Percentiles rank a stretch among this genome's conserved stretches.
Conservation (phyloP, 2,797 vertebrate species). For the Anabas testudineus region DNA sequence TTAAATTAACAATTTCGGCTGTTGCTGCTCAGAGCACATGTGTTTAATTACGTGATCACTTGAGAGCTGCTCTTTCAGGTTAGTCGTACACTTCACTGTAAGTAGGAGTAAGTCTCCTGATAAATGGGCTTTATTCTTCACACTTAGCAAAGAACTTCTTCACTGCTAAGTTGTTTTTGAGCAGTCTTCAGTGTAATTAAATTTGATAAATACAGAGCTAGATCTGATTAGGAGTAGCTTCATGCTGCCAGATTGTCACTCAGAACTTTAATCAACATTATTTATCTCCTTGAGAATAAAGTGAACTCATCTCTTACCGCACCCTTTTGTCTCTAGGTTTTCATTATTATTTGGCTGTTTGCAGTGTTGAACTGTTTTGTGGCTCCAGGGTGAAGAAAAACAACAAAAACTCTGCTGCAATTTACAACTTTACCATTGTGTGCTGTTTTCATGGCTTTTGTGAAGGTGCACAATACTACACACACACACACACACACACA, state of each 20-base stretch:
- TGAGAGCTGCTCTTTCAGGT: not conserved
- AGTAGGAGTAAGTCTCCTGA: not conserved
- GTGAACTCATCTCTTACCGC: not conserved
- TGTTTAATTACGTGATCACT: not conserved
- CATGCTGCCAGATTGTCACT: not conserved
- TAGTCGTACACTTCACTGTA: not conserved
- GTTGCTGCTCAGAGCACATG: not conserved
- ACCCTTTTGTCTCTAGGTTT: not conserved
- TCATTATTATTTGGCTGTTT: not conserved
- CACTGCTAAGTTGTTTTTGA: too few species aligned
- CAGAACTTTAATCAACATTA: not conserved
- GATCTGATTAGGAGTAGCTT: not conserved
- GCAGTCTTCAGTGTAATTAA: too few species aligned
- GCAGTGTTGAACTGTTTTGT: not conserved
- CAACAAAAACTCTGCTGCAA: not conserved
- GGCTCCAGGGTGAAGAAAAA: constrained; percentile 13
- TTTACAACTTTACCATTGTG: constrained; percentile 31
- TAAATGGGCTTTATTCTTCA: not conserved
- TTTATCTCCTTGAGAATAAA: not conserved
- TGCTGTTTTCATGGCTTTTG: constrained; percentile 9
- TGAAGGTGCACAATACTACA: not conserved
- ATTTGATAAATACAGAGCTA: not conserved
- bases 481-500: not conserved
- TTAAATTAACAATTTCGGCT: too few species aligned
- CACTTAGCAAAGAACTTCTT: not conserved